Conservation (phyloP, 2,797 vertebrate genomes). For the Xenops minutus region DNA sequence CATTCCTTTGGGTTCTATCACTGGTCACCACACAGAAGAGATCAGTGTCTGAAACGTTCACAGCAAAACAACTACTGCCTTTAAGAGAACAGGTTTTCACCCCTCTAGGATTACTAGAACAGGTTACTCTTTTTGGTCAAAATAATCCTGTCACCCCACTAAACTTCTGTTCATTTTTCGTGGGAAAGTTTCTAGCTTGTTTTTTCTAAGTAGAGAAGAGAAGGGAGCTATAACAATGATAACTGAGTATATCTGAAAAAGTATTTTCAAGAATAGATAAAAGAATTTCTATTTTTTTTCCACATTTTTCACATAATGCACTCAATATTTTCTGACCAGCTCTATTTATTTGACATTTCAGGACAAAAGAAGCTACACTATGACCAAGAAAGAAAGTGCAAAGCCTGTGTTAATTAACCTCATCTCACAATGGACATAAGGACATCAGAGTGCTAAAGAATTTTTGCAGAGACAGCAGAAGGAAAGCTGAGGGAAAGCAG, state of each 20-base stretch:
- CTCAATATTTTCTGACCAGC: not conserved
- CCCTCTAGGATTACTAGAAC: not conserved
- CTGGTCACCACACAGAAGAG: not conserved
- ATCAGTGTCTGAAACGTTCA: not conserved
- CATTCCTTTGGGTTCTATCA: no score
- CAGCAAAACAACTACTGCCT: not conserved
- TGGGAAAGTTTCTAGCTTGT: not conserved
- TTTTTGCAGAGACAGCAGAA: not conserved
- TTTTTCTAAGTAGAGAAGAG: not conserved
- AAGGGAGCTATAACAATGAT: not conserved
- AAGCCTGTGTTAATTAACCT: not conserved
- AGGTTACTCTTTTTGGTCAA: not conserved
- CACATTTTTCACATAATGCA: not conserved
- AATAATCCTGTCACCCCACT: not conserved
- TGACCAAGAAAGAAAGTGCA: not conserved
- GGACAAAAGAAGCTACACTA: not conserved
- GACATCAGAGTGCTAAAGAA: not conserved
- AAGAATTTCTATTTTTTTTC: not conserved
- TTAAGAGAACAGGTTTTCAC: not conserved
- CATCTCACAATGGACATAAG: accelerated
- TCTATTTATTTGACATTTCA: not conserved
- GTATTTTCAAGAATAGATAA: not conserved
- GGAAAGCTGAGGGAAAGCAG: not conserved
- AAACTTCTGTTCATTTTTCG: not conserved
- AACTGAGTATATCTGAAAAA: not conserved